A percentile compares a stretch with the other conserved stretches of the same genome.
Evolutionary conservation across 2,113 vertebrate genomes (phyloP).

Genomic region (Neopipo cinnamomea): DNA sequence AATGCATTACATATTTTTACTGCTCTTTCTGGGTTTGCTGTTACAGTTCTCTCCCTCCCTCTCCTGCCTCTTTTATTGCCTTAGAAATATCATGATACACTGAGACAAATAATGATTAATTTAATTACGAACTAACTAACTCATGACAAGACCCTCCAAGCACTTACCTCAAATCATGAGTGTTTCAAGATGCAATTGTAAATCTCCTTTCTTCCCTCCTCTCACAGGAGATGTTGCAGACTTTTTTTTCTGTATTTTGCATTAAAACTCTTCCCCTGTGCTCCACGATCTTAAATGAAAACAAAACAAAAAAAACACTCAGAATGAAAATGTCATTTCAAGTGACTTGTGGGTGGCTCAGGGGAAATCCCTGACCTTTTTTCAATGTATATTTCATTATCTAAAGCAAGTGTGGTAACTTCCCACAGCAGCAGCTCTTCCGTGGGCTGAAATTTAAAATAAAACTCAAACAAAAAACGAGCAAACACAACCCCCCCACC

Average conservation of each 20-base stretch:
- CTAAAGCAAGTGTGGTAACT: constrained; percentile 60
- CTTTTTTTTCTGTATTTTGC: constrained; percentile 45
- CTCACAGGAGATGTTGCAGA: constrained; percentile 34
- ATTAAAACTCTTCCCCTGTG: constrained; percentile 53
- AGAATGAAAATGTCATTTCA: constrained; percentile 74
- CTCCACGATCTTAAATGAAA: constrained; percentile 70
- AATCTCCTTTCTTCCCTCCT: not conserved
- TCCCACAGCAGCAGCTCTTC: constrained; percentile 31
- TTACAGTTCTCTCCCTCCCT: not conserved
- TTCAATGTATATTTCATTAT: constrained; percentile 61
- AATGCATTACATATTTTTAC: not conserved
- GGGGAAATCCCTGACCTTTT: constrained; percentile 77
- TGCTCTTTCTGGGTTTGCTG: not conserved
- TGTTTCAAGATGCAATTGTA: constrained; percentile 46
- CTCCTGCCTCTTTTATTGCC: not conserved
- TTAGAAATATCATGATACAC: not conserved
- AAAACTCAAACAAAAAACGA: not conserved
- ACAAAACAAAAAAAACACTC: constrained; percentile 59
- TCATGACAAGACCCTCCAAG: not conserved
- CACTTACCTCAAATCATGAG: constrained; percentile 72
- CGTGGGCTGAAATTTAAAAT: not conserved
- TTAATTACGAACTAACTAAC: constrained; percentile 28
- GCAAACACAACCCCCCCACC: not conserved
- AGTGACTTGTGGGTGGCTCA: constrained; percentile 43
- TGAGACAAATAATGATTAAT: not conserved